Evolutionary conservation across 2,797 vertebrate species (phyloP), one percentile per base, ranked within the genome.

Genomic region (Crocidura indochinensis): DNA sequence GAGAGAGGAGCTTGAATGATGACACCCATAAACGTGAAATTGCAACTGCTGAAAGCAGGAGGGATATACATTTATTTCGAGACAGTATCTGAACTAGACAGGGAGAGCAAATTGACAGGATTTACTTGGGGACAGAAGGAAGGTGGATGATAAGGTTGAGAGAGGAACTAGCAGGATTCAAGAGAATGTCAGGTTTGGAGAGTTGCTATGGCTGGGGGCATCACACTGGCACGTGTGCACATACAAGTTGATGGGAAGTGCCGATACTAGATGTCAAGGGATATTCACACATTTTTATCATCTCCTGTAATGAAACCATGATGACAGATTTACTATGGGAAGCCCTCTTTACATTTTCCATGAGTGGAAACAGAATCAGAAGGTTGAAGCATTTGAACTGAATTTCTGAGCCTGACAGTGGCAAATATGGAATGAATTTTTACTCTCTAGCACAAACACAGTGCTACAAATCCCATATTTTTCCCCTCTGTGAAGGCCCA

Each of bases 361-460:
- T 46, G 56, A 73, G 65, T 82, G 12, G 72, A 91, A 91, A 82
- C 12, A 89, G 73, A 87, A 24, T 92, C 73, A 72, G 53, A 91
- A 38, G 49, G 73, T 22, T 90, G 77, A 88, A 91, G 44, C 12
- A 31, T 71, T 90, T 87, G 65, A 75, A 26, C 51, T 94, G 84
- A 78, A 85, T 91, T 91, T 93, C 87, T 84, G n/a, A 91, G 71
- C 44, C 90, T 78, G 69, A 94, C 93, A 93, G 72, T 84, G 53
- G 75, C 47, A 87, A 53, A 90, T 72, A 0, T 56, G 68, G 78
- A 93, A 12, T 95, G 94, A 96, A 69, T 72, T 92, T 94, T 79
- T 60, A 79, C 92, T 87, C 64, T 65, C 67, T 62, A 84, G 75
- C 67, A 51, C 84, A 84, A 82, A 82, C 49, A 82, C 0, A 53